Percentiles rank a stretch among this genome's conserved stretches.
phyloP scores from a whole-genome alignment of 2,797 vertebrate species.

The Euphonia xanthogaster region DNA sequence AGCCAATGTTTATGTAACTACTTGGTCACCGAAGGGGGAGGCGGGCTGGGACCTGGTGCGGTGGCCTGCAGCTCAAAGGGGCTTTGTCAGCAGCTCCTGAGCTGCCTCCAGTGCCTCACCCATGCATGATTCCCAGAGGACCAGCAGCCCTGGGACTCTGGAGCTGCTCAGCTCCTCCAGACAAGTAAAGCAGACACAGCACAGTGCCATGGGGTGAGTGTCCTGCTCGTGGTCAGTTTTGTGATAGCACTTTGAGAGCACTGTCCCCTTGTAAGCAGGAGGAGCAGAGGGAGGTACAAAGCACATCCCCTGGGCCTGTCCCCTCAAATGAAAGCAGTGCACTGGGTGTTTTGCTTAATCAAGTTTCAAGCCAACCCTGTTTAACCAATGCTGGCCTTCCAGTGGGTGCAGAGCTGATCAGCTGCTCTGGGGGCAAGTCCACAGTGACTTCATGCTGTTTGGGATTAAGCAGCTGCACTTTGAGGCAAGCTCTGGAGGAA shows the following conservation, averaged over 20 bases:
- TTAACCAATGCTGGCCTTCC: neutral
- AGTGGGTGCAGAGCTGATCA: neutral
- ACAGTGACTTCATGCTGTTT: neutral
- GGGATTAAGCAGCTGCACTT: neutral
- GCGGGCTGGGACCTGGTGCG: neutral
- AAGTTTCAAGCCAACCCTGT: neutral
- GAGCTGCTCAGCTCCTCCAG: neutral
- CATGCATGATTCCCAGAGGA: neutral
- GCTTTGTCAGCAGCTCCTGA: neutral
- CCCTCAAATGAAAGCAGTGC: neutral
- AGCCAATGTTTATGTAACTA: neutral
- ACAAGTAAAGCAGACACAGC: neutral
- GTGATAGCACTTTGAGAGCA: fast-evolving
- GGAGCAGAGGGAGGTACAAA: neutral
- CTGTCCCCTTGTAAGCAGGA: neutral
- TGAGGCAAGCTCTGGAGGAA: neutral
- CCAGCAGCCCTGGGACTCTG: neutral
- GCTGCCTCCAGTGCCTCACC: neutral
- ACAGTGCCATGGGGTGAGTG: neutral
- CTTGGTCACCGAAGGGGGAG: neutral
- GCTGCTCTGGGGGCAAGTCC: neutral
- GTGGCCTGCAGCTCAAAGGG: constrained; percentile 17
- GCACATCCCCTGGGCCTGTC: neutral
- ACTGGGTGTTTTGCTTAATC: neutral
- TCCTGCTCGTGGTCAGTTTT: neutral